Conservation (phyloP, 2,888 invertebrate species). For the Galerucella nymphaeae region DNA sequence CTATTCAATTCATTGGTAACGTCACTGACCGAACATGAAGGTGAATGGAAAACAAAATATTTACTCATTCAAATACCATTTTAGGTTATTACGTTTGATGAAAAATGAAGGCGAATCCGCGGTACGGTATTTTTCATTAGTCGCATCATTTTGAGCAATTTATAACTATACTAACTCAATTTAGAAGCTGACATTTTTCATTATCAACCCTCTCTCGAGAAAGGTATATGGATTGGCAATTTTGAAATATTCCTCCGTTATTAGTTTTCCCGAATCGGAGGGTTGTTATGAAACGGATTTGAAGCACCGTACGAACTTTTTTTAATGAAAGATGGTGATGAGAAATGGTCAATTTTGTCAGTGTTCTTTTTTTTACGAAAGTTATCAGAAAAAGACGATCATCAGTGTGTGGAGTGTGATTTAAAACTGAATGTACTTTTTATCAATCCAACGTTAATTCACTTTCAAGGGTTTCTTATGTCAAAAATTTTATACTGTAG, state of each 20-base stretch:
- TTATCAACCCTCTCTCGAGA: constrained; percentile 30
- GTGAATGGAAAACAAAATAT: constrained; percentile 18
- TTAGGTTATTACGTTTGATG: constrained; percentile 31
- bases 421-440: not conserved
- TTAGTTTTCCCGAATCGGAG: constrained; percentile 12
- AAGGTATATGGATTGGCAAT: constrained; percentile 26
- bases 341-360: constrained; percentile 4
- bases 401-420: not conserved
- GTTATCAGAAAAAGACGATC: not conserved
- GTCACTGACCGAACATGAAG: not conserved
- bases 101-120: constrained; percentile 34
- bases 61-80: constrained; percentile 32
- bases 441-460: too few species aligned
- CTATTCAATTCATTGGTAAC: not conserved
- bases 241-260: constrained; percentile 19
- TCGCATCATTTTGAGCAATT: constrained; percentile 30
- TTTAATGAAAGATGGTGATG: constrained; percentile 10
- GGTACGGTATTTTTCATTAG: constrained; percentile 31
- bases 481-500: too few species aligned
- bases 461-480: too few species aligned
- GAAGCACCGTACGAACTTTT: constrained; percentile 6
- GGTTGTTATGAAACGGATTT: constrained; percentile 15
- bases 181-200: constrained; percentile 34
- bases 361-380: not conserved
- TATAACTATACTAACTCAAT: constrained; percentile 36